Evolutionary conservation across 2,888 invertebrate genomes (phyloP), one percentile per base, ranked within the genome.

Genomic region (Amorpha juglandis): DNA sequence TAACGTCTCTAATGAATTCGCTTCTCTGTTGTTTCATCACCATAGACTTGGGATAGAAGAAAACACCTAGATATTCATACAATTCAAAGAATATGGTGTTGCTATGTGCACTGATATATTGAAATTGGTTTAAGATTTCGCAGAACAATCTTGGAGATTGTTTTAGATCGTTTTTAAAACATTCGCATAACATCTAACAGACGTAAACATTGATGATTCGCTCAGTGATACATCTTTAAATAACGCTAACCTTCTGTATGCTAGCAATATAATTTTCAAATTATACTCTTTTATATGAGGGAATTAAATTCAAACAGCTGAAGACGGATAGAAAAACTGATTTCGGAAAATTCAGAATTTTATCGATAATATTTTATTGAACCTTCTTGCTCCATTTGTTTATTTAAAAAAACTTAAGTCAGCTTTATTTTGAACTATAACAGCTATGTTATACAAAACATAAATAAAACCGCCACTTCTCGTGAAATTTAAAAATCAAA

Each of bases 181-280:
- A 70, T 75, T 78, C 73, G 70, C 73, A 75, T 78, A 83, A 84
- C 82, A 82, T 72, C 77, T 69, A 74, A 73, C 85, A 88, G 85
- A 87, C 79, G 75, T 84, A 88, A 86, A 84, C 83, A 83, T 77
- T 78, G 53, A 38, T 68, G 72, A 68, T 77, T 76, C 71, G 72
- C 73, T 68, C 75, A 73, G 74, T 78, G 79, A 80, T 84, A 79
- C 77, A 73, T 81, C 75, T 73, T 69, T 74, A 80, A 83, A 87
- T 82, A 83, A 71, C 78, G 71, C 64, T 47, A 66, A 64, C 50
- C 63, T 71, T 73, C 71, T 66, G 38, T 48, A 42, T 16, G 45
- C 21, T 53, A 62, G 62, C 42, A 12, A 35, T 42, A 12, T n/a
- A n/a, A n/a, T n/a, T n/a, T n/a, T 55, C 38, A n/a, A 35, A 52